phyloP scores from a whole-genome alignment of 2,797 vertebrate species.

The Falco concolor region DNA sequence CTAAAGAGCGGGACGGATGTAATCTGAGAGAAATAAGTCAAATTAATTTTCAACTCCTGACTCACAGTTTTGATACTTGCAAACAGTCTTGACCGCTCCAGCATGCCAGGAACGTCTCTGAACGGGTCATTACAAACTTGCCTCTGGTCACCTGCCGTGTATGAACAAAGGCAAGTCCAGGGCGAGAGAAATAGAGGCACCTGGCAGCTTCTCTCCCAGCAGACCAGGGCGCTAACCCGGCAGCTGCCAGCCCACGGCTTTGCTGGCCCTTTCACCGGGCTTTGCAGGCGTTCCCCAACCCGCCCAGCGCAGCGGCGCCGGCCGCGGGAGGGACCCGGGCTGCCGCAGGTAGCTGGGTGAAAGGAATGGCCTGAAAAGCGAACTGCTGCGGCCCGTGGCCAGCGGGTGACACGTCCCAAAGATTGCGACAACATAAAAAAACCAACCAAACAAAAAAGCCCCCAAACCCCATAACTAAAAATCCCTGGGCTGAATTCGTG shows the following conservation, averaged over 20 bases:
- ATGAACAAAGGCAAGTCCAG: background rate
- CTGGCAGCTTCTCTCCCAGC: background rate
- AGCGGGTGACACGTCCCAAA: too few species aligned
- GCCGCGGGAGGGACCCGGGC: background rate
- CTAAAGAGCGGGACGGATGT: background rate
- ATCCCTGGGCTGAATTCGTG: too few species aligned
- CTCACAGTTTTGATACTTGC: background rate
- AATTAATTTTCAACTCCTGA: background rate
- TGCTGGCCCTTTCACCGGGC: fast-evolving
- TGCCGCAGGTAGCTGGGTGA: too few species aligned
- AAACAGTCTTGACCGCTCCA: fast-evolving
- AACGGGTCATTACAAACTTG: background rate
- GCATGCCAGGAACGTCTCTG: background rate
- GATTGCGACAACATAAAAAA: too few species aligned
- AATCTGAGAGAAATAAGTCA: background rate
- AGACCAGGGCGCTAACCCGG: fast-evolving
- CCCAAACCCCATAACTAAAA: too few species aligned
- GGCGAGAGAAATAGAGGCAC: background rate
- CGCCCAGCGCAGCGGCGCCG: fast-evolving
- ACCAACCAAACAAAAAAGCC: too few species aligned
- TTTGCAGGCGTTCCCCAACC: too few species aligned
- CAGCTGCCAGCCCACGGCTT: fast-evolving
- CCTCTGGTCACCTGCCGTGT: background rate
- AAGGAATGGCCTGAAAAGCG: too few species aligned
- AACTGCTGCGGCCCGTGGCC: too few species aligned